Conservation (phyloP, 2,797 vertebrate species). For the Enteromius viviparus region DNA sequence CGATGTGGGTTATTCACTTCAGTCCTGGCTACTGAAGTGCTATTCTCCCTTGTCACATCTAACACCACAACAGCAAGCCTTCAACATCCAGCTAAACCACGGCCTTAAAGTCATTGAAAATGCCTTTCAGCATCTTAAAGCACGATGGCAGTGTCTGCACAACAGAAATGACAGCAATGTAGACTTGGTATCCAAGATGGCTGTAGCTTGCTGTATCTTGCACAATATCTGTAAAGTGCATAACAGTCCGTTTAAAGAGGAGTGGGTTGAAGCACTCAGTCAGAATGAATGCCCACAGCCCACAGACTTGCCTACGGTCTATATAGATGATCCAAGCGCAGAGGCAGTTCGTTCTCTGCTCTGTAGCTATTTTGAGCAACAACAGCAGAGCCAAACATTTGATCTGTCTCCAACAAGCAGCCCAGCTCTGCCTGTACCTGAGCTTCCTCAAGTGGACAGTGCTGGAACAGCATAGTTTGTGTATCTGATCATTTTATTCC, state of each 20-base stretch:
- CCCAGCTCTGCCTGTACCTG: not conserved
- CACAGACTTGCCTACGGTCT: not conserved
- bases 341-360: constrained; percentile 71
- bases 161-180: constrained; percentile 70
- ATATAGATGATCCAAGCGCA: constrained; percentile 64
- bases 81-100: constrained; percentile 71
- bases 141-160: constrained; percentile 76
- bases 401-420: constrained; percentile 13
- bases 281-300: constrained; percentile 68
- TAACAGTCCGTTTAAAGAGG: constrained; percentile 68
- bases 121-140: constrained; percentile 71
- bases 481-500: constrained; percentile 3
- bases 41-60: constrained; percentile 67
- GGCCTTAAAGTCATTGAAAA: constrained; percentile 70
- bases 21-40: constrained; percentile 76
- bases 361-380: constrained; percentile 69
- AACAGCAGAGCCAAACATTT: constrained; percentile 23
- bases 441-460: not conserved
- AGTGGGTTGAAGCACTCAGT: constrained; percentile 71
- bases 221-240: constrained; percentile 76
- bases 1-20: constrained; percentile 70
- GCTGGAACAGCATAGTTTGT: constrained; percentile 14
- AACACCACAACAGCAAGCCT: constrained; percentile 67
- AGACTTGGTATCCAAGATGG: constrained; percentile 73
- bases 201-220: constrained; percentile 74